phyloP scores from a whole-genome alignment of 2,113 vertebrate species.

The Donacobius atricapilla region DNA sequence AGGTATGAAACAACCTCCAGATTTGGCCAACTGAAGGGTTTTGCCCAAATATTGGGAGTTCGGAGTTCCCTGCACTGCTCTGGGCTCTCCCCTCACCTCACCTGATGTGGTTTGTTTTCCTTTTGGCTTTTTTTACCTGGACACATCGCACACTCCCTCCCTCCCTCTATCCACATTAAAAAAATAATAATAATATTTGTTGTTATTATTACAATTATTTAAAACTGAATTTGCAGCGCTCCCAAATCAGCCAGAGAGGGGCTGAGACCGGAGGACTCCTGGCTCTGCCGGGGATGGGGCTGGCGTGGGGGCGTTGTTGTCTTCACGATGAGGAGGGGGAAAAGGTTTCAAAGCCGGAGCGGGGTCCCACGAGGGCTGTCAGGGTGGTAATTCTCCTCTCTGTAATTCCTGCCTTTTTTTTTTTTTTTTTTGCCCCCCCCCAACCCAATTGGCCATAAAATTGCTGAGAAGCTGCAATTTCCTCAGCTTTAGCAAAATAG shows the following conservation, averaged over 20 bases:
- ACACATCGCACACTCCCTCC: not conserved
- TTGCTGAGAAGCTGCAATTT: constrained; percentile 45
- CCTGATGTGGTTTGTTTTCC: not conserved
- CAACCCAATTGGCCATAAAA: constrained; percentile 45
- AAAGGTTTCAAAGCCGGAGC: not conserved
- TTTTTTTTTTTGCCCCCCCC: rapidly evolving
- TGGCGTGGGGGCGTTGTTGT: rapidly evolving
- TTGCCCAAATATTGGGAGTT: not conserved
- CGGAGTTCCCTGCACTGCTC: not conserved
- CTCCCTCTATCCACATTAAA: too few species aligned
- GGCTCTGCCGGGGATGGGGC: not conserved
- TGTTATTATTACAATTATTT: not conserved
- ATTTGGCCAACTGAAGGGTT: rapidly evolving
- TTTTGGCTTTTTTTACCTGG: not conserved
- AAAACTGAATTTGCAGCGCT: not conserved
- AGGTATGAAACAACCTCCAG: rapidly evolving
- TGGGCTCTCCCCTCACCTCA: not conserved
- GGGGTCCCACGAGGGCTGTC: not conserved
- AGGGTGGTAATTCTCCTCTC: not conserved
- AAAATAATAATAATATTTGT: too few species aligned
- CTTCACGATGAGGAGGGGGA: not conserved
- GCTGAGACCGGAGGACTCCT: not conserved
- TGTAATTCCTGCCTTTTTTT: not conserved
- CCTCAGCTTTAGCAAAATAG: not conserved
- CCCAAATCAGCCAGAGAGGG: rapidly evolving